These are phyloP conservation scores for Semicossyphus pulcher DNA, from an alignment of 2,113 vertebrate genomes.

Conservation along the genomic window DNA sequence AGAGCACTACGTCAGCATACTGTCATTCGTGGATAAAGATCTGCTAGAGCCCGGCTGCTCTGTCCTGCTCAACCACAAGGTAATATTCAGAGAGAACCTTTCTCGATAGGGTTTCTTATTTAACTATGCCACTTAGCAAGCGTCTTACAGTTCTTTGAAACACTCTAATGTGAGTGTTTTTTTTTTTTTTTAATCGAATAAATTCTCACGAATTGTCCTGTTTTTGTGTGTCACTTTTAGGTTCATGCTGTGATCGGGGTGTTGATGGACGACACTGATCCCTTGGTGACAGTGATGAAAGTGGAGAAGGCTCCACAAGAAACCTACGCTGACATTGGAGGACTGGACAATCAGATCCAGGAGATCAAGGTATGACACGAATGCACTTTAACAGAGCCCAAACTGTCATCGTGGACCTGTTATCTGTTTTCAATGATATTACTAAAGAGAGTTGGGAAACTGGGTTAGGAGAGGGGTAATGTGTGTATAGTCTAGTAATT, in stretches of 20 bases:
- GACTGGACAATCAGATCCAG: slow-evolving; percentile 97
- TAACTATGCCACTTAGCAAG: too few species aligned
- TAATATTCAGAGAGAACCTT: slow-evolving; percentile 47
- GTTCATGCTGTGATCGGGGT: slow-evolving; percentile 98
- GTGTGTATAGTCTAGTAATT: too few species aligned
- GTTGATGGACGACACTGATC: slow-evolving; percentile 98
- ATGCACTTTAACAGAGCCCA: too few species aligned
- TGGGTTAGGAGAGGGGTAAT: too few species aligned
- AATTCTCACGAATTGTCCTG: too few species aligned
- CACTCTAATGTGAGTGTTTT: not conserved
- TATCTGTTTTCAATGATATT: too few species aligned
- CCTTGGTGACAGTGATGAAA: slow-evolving; percentile 98
- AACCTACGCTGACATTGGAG: slow-evolving; percentile 96
- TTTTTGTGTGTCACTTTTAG: slow-evolving; percentile 70
- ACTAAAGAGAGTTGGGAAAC: too few species aligned
- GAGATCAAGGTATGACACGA: slow-evolving; percentile 96
- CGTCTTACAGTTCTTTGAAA: not conserved
- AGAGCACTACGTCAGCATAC: slow-evolving; percentile 97
- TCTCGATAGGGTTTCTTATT: not conserved
- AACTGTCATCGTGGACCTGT: too few species aligned
- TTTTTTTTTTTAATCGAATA: too few species aligned
- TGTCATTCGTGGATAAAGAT: slow-evolving; percentile 99
- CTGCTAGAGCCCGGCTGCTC: slow-evolving; percentile 97
- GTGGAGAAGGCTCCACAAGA: slow-evolving; percentile 99
- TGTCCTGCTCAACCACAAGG: slow-evolving; percentile 98